Conservation (phyloP, 2,113 vertebrate genomes). For the Pimephales promelas region DNA sequence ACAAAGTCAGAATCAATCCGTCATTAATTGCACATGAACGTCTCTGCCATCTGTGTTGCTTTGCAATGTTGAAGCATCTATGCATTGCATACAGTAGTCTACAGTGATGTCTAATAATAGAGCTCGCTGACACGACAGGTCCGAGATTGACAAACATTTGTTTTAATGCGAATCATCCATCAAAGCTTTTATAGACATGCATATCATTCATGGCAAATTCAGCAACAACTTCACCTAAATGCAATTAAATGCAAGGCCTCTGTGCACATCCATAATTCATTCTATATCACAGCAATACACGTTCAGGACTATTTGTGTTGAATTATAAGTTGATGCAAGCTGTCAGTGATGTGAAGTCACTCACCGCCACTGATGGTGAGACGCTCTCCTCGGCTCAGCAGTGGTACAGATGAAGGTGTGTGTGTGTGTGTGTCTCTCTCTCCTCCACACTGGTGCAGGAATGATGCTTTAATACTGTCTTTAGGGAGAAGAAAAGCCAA, state of each 20-base stretch:
- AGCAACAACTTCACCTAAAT: background rate
- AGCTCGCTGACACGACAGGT: background rate
- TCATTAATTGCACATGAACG: conserved; percentile 3
- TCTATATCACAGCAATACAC: background rate
- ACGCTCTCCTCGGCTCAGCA: conserved; percentile 10
- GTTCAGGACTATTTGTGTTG: background rate
- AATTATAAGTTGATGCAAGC: conserved; percentile 20
- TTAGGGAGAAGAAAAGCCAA: conserved; percentile 21
- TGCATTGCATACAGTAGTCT: background rate
- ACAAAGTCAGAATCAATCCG: background rate
- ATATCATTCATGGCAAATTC: background rate
- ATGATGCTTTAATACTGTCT: conserved; percentile 42
- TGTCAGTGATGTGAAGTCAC: conserved; percentile 29
- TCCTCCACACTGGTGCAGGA: conserved; percentile 20
- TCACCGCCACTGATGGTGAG: conserved; percentile 25
- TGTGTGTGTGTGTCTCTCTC: background rate
- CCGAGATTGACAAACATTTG: background rate
- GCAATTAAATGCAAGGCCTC: background rate
- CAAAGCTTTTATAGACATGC: background rate
- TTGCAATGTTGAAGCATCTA: conserved; percentile 8
- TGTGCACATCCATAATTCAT: background rate
- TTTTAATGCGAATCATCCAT: background rate
- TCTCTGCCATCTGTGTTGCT: conserved; percentile 30
- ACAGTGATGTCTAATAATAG: conserved; percentile 28
- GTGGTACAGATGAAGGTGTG: conserved; percentile 11